Percentiles rank a stretch among this genome's conserved stretches.
Evolutionary conservation across 2,888 invertebrate genomes (phyloP).

Genomic region (Melipona beecheii): DNA sequence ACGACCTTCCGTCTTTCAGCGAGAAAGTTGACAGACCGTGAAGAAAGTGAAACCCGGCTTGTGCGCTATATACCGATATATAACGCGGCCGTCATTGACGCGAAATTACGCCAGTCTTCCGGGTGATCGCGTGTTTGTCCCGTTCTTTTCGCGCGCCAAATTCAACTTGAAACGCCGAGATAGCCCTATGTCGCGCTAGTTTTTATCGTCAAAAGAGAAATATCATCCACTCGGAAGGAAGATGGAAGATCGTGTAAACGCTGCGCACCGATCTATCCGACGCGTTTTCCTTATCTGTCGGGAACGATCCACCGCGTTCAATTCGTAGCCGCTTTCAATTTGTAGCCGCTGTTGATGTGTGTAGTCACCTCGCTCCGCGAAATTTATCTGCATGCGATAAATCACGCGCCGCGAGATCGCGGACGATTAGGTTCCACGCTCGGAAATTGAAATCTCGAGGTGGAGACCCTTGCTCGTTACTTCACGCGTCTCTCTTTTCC

Average conservation of each 20-base stretch:
- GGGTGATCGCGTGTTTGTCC: constrained; percentile 9
- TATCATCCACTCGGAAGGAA: constrained; percentile 39
- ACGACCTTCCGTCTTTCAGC: not conserved
- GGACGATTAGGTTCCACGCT: constrained; percentile 32
- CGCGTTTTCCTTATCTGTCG: constrained; percentile 63
- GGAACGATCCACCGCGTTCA: constrained; percentile 51
- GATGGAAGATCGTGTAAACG: constrained; percentile 37
- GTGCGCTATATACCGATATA: constrained; percentile 19
- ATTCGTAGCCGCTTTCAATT: constrained; percentile 61
- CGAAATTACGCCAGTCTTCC: constrained; percentile 12
- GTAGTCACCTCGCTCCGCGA: constrained; percentile 44
- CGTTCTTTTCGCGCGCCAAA: not conserved
- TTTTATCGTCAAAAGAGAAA: not conserved
- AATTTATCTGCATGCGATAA: constrained; percentile 64
- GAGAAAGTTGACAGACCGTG: constrained; percentile 32
- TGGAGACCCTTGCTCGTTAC: constrained; percentile 19
- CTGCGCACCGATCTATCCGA: constrained; percentile 36
- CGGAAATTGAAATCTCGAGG: constrained; percentile 49
- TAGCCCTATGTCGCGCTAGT: too few species aligned
- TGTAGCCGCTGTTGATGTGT: constrained; percentile 53
- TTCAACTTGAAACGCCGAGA: too few species aligned
- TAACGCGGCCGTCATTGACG: constrained; percentile 4
- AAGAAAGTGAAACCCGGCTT: constrained; percentile 36
- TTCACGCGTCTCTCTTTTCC: not conserved
- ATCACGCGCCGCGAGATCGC: constrained; percentile 49